Percentiles rank a stretch among this genome's conserved stretches.
phyloP scores from a whole-genome alignment of 1,140 invertebrate genomes.

The Drosophila rufa region DNA sequence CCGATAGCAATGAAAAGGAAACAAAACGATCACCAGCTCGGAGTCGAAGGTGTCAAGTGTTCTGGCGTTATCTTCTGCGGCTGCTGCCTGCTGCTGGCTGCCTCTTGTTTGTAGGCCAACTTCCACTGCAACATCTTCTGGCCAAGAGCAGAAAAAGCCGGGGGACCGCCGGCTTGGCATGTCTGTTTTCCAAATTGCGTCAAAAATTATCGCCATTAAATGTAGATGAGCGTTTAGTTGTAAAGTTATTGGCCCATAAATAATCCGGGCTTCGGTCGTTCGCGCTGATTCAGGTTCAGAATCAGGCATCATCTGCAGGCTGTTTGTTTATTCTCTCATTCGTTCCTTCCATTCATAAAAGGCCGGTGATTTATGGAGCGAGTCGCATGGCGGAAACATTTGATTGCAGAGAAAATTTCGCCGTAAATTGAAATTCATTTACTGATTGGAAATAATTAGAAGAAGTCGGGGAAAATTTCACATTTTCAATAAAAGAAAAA shows the following conservation, averaged over 20 bases:
- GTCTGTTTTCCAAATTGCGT: slow-evolving; percentile 78
- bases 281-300: slow-evolving; percentile 4
- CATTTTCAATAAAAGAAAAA: not conserved
- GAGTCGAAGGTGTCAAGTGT: slow-evolving; percentile 74
- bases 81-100: slow-evolving; percentile 61
- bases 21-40: slow-evolving; percentile 5
- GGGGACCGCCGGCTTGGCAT: slow-evolving; percentile 41
- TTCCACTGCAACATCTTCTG: not conserved
- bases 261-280: slow-evolving; percentile 34
- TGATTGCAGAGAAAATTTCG: slow-evolving; percentile 30
- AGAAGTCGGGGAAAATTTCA: not conserved
- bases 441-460: slow-evolving; percentile 21
- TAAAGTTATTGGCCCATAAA: slow-evolving; percentile 81
- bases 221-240: slow-evolving; percentile 83
- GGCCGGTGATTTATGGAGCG: slow-evolving; percentile 49
- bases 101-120: slow-evolving; percentile 61
- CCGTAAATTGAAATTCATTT: slow-evolving; percentile 40
- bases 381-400: slow-evolving; percentile 33
- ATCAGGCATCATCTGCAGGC: slow-evolving; percentile 5
- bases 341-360: slow-evolving; percentile 67
- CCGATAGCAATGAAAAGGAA: slow-evolving; percentile 27
- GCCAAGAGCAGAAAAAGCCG: slow-evolving; percentile 6
- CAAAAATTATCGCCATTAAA: slow-evolving; percentile 83
- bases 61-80: slow-evolving; percentile 69
- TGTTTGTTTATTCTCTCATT: slow-evolving; percentile 20